A percentile compares a stretch with the other conserved stretches of the same genome.
These are phyloP conservation scores for Castor canadensis DNA, from an alignment of 2,113 vertebrate species.

Conservation along the genomic window DNA sequence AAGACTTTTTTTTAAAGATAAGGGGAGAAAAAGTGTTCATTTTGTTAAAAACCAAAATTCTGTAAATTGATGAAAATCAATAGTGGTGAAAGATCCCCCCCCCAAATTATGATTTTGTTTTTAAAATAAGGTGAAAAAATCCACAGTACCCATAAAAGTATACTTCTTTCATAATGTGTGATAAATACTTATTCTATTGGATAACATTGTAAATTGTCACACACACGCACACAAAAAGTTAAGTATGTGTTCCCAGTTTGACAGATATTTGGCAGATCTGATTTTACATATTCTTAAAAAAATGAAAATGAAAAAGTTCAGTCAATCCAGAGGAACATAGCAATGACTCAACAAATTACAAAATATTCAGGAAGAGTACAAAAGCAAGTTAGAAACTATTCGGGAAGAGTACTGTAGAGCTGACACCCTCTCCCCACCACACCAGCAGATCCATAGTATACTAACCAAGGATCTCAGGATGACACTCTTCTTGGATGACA, in stretches of 20 bases:
- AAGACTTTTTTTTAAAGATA: neutral
- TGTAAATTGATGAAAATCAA: neutral
- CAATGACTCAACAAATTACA: neutral
- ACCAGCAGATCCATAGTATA: neutral
- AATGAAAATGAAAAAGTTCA: neutral
- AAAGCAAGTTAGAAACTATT: neutral
- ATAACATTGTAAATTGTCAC: conserved; percentile 42
- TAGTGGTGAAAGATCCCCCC: neutral
- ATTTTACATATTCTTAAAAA: conserved; percentile 31
- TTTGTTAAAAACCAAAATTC: conserved; percentile 1
- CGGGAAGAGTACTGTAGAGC: neutral
- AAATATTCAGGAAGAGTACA: neutral
- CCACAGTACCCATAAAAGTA: neutral
- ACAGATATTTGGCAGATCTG: conserved; percentile 8
- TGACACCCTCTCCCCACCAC: too few species aligned
- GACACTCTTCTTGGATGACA: neutral
- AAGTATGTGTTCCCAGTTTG: neutral
- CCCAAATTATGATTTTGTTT: neutral
- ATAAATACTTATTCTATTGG: conserved; percentile 54
- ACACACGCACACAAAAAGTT: conserved; percentile 50
- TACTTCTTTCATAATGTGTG: neutral
- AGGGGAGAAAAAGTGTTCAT: neutral
- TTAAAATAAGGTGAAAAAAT: conserved; percentile 32
- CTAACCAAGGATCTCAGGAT: neutral
- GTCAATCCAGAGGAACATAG: conserved; percentile 29